These are phyloP conservation scores for Anguilla obscura DNA, from an alignment of 2,797 vertebrate species.

Conservation along the genomic window DNA sequence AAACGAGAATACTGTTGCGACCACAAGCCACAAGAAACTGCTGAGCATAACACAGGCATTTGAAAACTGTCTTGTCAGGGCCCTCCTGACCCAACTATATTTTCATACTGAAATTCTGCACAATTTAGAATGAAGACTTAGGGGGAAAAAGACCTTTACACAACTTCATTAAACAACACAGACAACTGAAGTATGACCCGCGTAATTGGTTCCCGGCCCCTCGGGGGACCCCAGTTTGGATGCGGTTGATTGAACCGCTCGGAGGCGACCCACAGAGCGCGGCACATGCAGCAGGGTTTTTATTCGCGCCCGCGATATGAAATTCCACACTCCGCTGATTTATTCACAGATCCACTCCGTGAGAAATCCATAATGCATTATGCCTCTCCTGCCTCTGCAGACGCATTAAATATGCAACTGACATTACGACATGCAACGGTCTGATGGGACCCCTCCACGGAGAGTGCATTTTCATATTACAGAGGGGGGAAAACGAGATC, in stretches of 20 bases:
- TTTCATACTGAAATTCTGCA: constrained; percentile 5
- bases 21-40: background rate
- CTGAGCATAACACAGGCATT: background rate
- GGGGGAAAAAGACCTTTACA: background rate
- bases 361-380: constrained; percentile 54
- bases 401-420: constrained; percentile 48
- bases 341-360: constrained; percentile 42
- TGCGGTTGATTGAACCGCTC: constrained; percentile 19
- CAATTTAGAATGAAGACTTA: background rate
- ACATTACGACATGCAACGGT: constrained; percentile 40
- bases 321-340: constrained; percentile 45
- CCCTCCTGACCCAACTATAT: background rate
- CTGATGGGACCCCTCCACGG: constrained; percentile 33
- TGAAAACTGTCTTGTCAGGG: background rate
- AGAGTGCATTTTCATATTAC: constrained; percentile 30
- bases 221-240: background rate
- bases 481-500: constrained; percentile 32
- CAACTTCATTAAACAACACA: constrained; percentile 12
- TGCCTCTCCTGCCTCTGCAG: constrained; percentile 34
- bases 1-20: background rate
- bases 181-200: constrained; percentile 14
- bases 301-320: constrained; percentile 43
- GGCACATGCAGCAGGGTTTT: constrained; percentile 6
- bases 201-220: constrained; percentile 12
- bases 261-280: background rate